These are phyloP conservation scores for Cydia strobilella DNA, from an alignment of 1,140 invertebrate species.

Conservation along the genomic window DNA sequence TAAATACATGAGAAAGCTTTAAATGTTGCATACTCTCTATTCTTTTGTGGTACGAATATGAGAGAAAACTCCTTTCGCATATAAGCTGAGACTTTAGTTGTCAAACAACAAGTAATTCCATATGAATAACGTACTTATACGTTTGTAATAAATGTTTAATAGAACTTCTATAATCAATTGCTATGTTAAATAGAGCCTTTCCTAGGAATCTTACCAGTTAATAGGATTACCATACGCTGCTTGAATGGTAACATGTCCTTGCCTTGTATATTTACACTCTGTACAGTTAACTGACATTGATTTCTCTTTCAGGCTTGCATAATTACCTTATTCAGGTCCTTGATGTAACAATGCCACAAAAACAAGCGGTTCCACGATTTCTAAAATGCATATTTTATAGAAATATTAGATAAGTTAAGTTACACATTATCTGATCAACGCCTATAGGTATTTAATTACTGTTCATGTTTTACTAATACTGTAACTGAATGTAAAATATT, in stretches of 20 bases:
- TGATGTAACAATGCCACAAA: not conserved
- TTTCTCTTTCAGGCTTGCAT: conserved; percentile 27
- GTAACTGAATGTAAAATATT: conserved; percentile 7
- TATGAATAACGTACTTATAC: too few relatives aligned
- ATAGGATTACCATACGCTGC: conserved; percentile 39
- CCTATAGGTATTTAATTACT: too few relatives aligned
- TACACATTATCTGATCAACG: too few relatives aligned
- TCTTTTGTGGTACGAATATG: too few relatives aligned
- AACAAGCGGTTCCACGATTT: not conserved
- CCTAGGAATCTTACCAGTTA: conserved; percentile 14
- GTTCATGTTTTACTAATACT: not conserved
- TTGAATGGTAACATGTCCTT: conserved; percentile 17
- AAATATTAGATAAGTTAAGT: not conserved
- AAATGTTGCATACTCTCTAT: too few relatives aligned
- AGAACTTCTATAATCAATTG: not conserved
- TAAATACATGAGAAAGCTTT: too few relatives aligned
- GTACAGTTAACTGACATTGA: conserved; percentile 1
- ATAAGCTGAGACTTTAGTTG: too few relatives aligned
- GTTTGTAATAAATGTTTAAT: not conserved
- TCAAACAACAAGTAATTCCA: too few relatives aligned
- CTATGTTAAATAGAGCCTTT: not conserved
- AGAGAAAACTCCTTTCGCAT: too few relatives aligned
- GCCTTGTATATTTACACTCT: not conserved
- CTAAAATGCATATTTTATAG: not conserved
- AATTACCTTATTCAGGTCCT: not conserved